A percentile compares a stretch with the other conserved stretches of the same genome.
Conservation (phyloP, 2,113 vertebrate species). For the Etheostoma cragini region DNA sequence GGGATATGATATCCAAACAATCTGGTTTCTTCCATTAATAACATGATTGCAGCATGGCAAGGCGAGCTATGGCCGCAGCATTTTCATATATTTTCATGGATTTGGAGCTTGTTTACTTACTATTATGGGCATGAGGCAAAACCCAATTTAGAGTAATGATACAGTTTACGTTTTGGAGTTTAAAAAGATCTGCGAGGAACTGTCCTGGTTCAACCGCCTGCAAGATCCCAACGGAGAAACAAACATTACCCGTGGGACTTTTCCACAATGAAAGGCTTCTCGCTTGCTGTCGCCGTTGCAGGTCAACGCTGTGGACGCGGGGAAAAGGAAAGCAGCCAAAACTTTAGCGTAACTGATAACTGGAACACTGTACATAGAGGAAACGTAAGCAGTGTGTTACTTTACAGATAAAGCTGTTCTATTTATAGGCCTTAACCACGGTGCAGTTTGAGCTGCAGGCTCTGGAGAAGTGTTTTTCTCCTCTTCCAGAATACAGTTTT, state of each 20-base stretch:
- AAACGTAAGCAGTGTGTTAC: conserved; percentile 65
- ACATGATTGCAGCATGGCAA: conserved; percentile 71
- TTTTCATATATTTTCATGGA: conserved; percentile 69
- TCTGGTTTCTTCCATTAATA: conserved; percentile 83
- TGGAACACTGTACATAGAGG: conserved; percentile 40
- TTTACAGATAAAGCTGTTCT: conserved; percentile 68
- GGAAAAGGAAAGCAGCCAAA: conserved; percentile 50
- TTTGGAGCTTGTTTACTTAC: conserved; percentile 69
- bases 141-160: conserved; percentile 65
- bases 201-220: conserved; percentile 35
- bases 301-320: conserved; percentile 13
- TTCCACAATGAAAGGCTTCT: conserved; percentile 30
- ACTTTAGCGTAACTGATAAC: conserved; percentile 60
- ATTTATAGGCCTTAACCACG: conserved; percentile 50
- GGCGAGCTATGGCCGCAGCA: conserved; percentile 51
- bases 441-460: conserved; percentile 14
- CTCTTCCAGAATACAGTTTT: conserved; percentile 22
- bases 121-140: conserved; percentile 71
- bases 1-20: conserved; percentile 84
- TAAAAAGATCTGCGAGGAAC: conserved; percentile 56
- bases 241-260: conserved; percentile 54
- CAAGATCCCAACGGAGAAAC: conserved; percentile 32
- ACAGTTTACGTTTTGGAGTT: conserved; percentile 64
- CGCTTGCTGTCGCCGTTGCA: conserved; percentile 4
- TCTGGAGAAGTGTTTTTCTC: conserved; percentile 28